Base-by-base conservation (phyloP, 2,113 vertebrate species). In the Siniperca knerii region DNA sequence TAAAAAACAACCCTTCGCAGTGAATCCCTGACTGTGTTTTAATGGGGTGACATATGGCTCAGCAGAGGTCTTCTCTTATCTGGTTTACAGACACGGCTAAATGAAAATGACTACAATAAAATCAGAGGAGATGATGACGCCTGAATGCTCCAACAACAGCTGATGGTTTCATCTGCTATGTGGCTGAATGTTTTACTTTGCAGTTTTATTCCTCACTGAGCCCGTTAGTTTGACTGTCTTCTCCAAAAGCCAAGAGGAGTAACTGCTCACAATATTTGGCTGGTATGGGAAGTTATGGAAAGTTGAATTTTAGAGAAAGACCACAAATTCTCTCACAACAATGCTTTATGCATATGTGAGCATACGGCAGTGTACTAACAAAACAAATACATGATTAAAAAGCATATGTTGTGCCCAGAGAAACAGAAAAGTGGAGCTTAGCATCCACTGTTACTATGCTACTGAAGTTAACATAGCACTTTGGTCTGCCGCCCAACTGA, bases 51-150 rank as follows among this genome's bases (percentile, higher is more conserved):
- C 88, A 90, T 85, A 74, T 46, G 37, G 77, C 79, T 86, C 55
- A 77, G 77, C 57, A 79, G 75, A 88, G 81, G 75, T 75, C 50
- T 75, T 82, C 75, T 81, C 58, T 84, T 86, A 85, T 87, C 69
- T 73, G 8, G 29, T 87, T 88, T 84, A 85, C 66, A 44, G 75
- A 81, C 12, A 61, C 15, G 5, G 25, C 70, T 78, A 66, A 91
- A 84, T 84, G 42, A 75, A 80, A 90, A 87, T 23, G 61, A 64
- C 61, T 33, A 50, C 33, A 81, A 78, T 92, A 84, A 90, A 90
- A 78, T 64, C 71, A 67, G 64, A 52, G 57, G 70, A 58, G 57
- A 74, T 74, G 76, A 87, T 6, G 60, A 77, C 0, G 46, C 44
- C 48, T 16, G 21, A 86, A 76, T 10, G 80, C 70, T 70, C 71